These are phyloP conservation scores for Noctuana brunneofusca DNA, from an alignment of 2,888 invertebrate genomes.

Conservation along the genomic window DNA sequence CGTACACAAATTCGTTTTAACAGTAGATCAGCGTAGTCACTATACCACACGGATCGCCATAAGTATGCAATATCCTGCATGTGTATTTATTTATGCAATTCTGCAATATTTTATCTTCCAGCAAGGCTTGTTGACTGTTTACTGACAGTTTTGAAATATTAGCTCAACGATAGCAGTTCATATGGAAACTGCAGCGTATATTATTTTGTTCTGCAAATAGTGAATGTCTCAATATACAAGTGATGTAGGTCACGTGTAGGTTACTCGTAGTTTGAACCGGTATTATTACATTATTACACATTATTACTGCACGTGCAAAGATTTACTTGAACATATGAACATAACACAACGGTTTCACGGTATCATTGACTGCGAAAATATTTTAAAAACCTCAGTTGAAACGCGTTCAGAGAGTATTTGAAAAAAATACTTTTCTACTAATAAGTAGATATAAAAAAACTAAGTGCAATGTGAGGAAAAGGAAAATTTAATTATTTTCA, in stretches of 20 bases:
- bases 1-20: too few relatives aligned
- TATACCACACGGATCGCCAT: too few relatives aligned
- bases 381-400: background rate
- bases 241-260: constrained; percentile 25
- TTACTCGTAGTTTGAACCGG: constrained; percentile 13
- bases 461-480: too few relatives aligned
- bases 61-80: background rate
- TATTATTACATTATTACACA: constrained; percentile 1
- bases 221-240: constrained; percentile 19
- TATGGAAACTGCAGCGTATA: background rate
- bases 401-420: background rate
- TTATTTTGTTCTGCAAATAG: constrained; percentile 18
- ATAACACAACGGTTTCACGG: background rate
- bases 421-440: too few relatives aligned
- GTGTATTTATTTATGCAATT: background rate
- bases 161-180: constrained; percentile 18
- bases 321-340: constrained; percentile 6
- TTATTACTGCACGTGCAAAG: constrained; percentile 10
- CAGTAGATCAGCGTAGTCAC: background rate
- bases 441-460: too few relatives aligned
- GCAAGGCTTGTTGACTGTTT: background rate
- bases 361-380: background rate
- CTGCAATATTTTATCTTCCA: constrained; percentile 6
- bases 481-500: too few relatives aligned
- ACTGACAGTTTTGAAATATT: constrained; percentile 13